Percentiles rank a stretch among this genome's conserved stretches.
phyloP scores from a whole-genome alignment of 2,888 invertebrate genomes.

The Eumacrocentrus americanus region DNA sequence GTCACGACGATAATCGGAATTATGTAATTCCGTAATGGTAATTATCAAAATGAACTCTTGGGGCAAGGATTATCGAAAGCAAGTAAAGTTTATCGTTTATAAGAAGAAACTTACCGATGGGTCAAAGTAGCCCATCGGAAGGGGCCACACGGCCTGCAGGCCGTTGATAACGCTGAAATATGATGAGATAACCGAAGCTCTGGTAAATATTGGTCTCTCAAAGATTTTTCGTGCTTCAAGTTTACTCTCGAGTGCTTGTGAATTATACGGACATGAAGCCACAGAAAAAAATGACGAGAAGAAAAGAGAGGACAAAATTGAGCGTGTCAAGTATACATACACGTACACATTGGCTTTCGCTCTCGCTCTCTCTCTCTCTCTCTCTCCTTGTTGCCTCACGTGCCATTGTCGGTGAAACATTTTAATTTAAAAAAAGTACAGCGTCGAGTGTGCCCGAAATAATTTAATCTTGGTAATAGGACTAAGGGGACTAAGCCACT shows the following conservation, averaged over 20 bases:
- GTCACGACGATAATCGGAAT: conserved; percentile 2
- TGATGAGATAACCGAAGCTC: conserved; percentile 40
- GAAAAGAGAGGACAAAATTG: not conserved
- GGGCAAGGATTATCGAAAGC: conserved; percentile 16
- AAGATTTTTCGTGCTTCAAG: conserved; percentile 28
- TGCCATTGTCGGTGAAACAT: too few relatives aligned
- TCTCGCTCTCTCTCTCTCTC: conserved; percentile 17
- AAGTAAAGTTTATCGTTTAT: conserved; percentile 24
- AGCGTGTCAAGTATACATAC: conserved; percentile 10
- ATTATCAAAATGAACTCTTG: conserved; percentile 18
- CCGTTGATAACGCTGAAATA: conserved; percentile 44
- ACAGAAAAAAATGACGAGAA: too few relatives aligned
- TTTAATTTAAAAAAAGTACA: conserved; percentile 29
- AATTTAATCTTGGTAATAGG: conserved; percentile 36
- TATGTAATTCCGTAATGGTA: conserved; percentile 23
- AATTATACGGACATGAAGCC: too few relatives aligned
- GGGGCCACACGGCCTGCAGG: conserved; percentile 31
- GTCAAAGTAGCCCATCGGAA: conserved; percentile 9
- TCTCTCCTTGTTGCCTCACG: too few relatives aligned
- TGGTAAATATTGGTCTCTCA: conserved; percentile 40
- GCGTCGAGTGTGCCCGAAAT: conserved; percentile 32
- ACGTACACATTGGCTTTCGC: conserved; percentile 6
- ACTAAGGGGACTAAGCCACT: conserved; percentile 15
- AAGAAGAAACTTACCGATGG: conserved; percentile 11
- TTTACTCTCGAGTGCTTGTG: conserved; percentile 25